Conservation (phyloP, 2,888 invertebrate species). For the Encarsia formosa region DNA sequence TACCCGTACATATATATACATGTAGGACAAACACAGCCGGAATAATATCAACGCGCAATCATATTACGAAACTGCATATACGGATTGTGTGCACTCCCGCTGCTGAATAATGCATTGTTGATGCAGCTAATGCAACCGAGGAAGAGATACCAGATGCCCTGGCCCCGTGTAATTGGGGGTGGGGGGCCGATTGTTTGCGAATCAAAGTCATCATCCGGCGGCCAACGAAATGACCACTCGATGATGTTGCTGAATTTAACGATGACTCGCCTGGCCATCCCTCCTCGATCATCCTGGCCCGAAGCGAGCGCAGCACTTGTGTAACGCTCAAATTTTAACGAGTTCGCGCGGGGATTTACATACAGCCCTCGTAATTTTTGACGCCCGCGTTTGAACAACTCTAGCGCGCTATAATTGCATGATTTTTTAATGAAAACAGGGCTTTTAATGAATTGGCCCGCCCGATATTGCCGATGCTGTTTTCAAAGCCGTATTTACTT, state of each 20-base stretch:
- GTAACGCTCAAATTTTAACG: not conserved
- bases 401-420: constrained; percentile 23
- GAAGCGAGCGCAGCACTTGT: no score
- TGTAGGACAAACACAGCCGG: no score
- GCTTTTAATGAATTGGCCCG: constrained; percentile 23
- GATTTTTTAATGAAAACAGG: constrained; percentile 26
- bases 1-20: no score
- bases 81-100: no score
- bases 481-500: no score
- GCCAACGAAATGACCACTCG: not conserved
- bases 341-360: not conserved
- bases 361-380: not conserved
- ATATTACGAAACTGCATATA: no score
- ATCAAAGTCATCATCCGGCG: constrained; percentile 49
- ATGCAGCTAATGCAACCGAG: constrained; percentile 52
- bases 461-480: no score
- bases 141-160: no score
- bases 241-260: no score
- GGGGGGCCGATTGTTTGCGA: constrained; percentile 43
- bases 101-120: constrained; percentile 53
- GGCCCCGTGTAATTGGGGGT: constrained; percentile 47
- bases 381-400: not conserved
- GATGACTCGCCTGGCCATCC: not conserved
- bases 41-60: no score
- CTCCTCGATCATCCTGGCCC: no score